These are phyloP conservation scores for Mormoops blainvillei DNA, from an alignment of 2,113 vertebrate species.

Conservation along the genomic window DNA sequence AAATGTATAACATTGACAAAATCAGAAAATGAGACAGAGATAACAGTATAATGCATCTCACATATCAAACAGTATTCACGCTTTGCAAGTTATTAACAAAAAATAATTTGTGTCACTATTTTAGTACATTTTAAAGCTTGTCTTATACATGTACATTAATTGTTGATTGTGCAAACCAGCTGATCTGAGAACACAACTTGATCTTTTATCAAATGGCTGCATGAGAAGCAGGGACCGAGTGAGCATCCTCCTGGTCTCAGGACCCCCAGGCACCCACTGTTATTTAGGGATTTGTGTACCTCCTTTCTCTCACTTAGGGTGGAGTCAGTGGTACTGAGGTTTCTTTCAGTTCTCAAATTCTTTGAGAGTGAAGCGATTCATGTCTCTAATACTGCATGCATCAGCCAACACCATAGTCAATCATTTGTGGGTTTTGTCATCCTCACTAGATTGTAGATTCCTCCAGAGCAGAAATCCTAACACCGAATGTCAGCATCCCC, in stretches of 20 bases:
- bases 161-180: not conserved
- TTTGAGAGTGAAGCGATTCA: not conserved
- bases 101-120: not conserved
- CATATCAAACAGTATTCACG: not conserved
- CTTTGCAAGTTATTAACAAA: not conserved
- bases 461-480: not conserved
- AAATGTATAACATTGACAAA: not conserved
- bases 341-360: not conserved
- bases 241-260: not conserved
- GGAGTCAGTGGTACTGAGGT: not conserved
- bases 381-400: not conserved
- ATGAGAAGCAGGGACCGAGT: not conserved
- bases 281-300: not conserved
- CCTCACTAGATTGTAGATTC: not conserved
- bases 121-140: not conserved
- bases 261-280: not conserved
- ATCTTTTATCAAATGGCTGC: not conserved
- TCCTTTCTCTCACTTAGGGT: not conserved
- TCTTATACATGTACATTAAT: not conserved
- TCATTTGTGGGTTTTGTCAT: not conserved
- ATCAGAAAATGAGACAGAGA: slow-evolving; percentile 28
- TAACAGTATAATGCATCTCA: not conserved
- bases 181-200: not conserved
- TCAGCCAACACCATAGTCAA: not conserved
- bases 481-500: not conserved